Conservation (phyloP, 2,113 vertebrate species). For the Sitta europaea region DNA sequence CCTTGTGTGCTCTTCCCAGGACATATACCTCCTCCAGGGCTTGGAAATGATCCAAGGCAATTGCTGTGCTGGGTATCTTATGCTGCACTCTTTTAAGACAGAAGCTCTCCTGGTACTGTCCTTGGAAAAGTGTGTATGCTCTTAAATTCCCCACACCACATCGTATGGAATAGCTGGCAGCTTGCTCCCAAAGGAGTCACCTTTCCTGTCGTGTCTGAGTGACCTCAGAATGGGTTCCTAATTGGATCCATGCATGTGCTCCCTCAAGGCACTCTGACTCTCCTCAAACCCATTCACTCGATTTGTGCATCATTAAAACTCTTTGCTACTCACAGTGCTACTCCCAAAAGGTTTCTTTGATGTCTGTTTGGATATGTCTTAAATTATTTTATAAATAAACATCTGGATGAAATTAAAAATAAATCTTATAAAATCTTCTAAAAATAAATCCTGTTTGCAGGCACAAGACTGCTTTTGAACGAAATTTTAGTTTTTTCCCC, state of each 20-base stretch:
- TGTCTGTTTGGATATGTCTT: constrained; percentile 32
- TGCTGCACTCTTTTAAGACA: background rate
- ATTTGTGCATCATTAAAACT: constrained; percentile 4
- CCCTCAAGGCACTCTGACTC: background rate
- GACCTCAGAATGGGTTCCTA: background rate
- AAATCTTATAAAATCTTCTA: constrained; percentile 20
- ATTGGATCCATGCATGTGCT: constrained; percentile 11
- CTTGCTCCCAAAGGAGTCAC: background rate
- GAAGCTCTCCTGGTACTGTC: background rate
- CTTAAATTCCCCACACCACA: background rate
- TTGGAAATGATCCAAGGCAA: background rate
- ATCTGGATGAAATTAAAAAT: constrained; percentile 61
- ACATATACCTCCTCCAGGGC: background rate
- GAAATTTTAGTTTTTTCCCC: constrained; percentile 14
- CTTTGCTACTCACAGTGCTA: constrained; percentile 32
- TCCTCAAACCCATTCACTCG: background rate
- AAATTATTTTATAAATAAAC: constrained; percentile 56
- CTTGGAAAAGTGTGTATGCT: background rate
- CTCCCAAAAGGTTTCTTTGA: constrained; percentile 55
- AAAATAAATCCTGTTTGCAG: constrained; percentile 44
- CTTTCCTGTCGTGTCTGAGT: background rate
- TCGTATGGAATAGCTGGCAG: background rate
- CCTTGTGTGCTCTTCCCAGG: background rate
- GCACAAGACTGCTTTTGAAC: constrained; percentile 21
- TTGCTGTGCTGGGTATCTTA: background rate